phyloP scores from a whole-genome alignment of 2,888 invertebrate species.

The Agrochola lychnidis region DNA sequence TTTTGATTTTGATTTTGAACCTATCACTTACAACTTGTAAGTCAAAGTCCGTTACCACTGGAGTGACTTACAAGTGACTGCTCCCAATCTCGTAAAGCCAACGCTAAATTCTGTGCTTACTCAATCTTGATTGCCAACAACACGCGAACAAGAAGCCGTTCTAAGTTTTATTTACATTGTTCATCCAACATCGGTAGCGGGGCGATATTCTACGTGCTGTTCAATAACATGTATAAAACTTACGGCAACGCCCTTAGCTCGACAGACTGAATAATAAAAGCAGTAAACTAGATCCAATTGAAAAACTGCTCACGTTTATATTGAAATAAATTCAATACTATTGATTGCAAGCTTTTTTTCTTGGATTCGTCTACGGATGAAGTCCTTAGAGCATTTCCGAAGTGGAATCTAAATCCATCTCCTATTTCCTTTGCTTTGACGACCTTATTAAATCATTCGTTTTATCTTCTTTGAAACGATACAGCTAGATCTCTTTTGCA shows the following conservation, averaged over 20 bases:
- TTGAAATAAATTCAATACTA: conserved; percentile 42
- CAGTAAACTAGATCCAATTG: background rate
- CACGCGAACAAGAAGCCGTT: background rate
- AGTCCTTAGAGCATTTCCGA: background rate
- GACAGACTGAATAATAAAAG: background rate
- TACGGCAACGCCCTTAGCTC: background rate
- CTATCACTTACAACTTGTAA: too few species aligned
- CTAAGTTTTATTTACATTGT: background rate
- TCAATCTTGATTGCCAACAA: background rate
- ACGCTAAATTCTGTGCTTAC: background rate
- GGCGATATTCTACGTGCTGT: background rate
- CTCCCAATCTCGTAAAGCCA: background rate
- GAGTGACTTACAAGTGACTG: too few species aligned
- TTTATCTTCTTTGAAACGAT: background rate
- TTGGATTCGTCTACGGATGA: conserved; percentile 4
- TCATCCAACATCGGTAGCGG: too few species aligned
- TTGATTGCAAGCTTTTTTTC: conserved; percentile 9
- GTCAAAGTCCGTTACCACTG: too few species aligned
- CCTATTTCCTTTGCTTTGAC: background rate
- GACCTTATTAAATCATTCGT: background rate
- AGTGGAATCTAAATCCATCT: conserved; percentile 1
- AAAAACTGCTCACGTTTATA: conserved; percentile 17
- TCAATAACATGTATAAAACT: background rate
- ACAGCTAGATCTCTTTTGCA: background rate
- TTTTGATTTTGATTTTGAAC: too few species aligned